A percentile compares a stretch with the other conserved stretches of the same genome.
Conservation (phyloP, 1,140 invertebrate genomes). For the Leucophenga varia region DNA sequence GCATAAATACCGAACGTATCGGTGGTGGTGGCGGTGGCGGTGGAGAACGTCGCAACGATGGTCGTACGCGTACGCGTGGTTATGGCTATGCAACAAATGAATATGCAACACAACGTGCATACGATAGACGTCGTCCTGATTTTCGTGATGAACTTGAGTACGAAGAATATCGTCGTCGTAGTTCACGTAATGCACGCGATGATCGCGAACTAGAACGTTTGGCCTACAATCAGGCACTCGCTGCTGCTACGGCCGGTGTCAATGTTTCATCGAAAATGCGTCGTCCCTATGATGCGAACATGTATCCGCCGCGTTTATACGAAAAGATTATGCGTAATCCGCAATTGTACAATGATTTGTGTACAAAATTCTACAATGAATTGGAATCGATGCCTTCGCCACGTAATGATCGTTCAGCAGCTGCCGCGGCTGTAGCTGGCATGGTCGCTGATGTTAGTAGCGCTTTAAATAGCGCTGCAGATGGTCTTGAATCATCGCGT, state of each 20-base stretch:
- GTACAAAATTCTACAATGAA: slow-evolving; percentile 66
- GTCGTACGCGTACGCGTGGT: no score
- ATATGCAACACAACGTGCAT: slow-evolving; percentile 12
- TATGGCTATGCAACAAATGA: no score
- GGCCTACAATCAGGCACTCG: background rate
- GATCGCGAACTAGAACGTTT: slow-evolving; percentile 36
- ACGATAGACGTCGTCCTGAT: slow-evolving; percentile 8
- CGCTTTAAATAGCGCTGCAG: no score
- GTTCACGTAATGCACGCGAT: slow-evolving; percentile 47
- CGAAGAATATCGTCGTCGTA: slow-evolving; percentile 47
- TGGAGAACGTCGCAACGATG: slow-evolving; percentile 3
- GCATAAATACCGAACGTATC: no score
- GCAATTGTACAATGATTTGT: slow-evolving; percentile 73
- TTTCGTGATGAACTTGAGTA: slow-evolving; percentile 39
- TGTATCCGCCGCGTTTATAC: slow-evolving; percentile 63
- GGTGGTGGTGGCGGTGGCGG: background rate
- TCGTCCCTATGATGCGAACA: slow-evolving; percentile 59
- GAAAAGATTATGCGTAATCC: slow-evolving; percentile 78
- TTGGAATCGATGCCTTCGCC: slow-evolving; percentile 11
- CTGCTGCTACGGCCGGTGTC: slow-evolving; percentile 17
- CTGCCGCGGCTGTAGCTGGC: slow-evolving; percentile 16
- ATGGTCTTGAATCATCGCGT: background rate
- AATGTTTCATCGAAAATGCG: slow-evolving; percentile 33
- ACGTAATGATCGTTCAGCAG: slow-evolving; percentile 18
- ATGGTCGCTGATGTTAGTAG: background rate